Base-by-base conservation (phyloP, 1,140 invertebrate species). In the Planococcus citri region DNA sequence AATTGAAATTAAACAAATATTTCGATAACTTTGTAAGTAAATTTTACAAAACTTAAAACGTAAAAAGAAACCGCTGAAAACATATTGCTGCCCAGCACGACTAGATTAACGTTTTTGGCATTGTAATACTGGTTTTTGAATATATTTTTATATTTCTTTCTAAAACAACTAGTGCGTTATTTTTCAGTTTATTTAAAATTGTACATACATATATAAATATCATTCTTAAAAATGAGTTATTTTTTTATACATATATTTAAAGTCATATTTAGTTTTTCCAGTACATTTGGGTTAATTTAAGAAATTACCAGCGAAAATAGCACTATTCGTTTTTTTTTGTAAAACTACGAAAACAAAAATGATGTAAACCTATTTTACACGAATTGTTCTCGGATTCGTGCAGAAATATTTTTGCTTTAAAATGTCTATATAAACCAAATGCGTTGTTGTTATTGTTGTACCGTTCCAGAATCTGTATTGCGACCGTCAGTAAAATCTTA, bases 131-230 rank as follows among this genome's bases (percentile, higher is more conserved):
- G 60, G 20, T 24, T 27, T 64, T 64, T 21, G 22, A 64, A 64
- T 64, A 64, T 64, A 64, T 64, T 22, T 64, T 64, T 64, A 64
- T 64, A 64, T 64, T 27, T 27, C 60, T 64, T 64, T 64, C 22
- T 64, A 64, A 64, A 64, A 10, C 60, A 64, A 64, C 25, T 64
- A 27, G 21, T 20, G 60, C 25, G 25, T 24, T 64, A 25, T 64
- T 64, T 25, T 64, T 64, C 60, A 51, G 17, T 51, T 51, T 51
- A 51, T 51, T 14, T 17, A 51, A n/a, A 51, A 17, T 14, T 51
- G 41, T 51, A 51, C 41, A 51, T 51, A 51, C 14, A n/a, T 33
- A 17, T 51, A 51, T 51, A 51, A 17, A 51, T 51, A 51, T 51
- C 10, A 17, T 17, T 51, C 41, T 17, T 51, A 51, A 14, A 51